Percentiles rank a stretch among this genome's conserved stretches.
Conservation (phyloP, 35 echinoderm and acorn worm genomes). For the Ophioderma brevispina region DNA sequence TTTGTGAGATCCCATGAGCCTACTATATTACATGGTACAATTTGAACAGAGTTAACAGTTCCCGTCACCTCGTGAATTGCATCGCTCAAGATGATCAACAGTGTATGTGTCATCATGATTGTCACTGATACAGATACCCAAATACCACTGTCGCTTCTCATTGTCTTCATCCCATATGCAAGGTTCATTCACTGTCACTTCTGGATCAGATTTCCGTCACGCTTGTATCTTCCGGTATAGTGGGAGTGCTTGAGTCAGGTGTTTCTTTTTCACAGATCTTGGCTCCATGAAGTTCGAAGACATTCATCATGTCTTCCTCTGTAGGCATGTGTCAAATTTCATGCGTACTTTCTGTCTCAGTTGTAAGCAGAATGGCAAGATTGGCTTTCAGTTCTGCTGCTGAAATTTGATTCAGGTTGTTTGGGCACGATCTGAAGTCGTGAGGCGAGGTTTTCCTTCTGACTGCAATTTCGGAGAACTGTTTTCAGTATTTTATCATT, state of each 20-base stretch:
- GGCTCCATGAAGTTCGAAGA: neutral
- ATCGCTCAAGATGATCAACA: too few species aligned
- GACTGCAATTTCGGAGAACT: neutral
- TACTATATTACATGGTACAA: neutral
- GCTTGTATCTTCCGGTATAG: neutral
- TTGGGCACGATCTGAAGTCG: conserved; percentile 3
- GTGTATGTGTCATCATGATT: neutral
- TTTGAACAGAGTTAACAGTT: neutral
- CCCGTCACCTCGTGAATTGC: too few species aligned
- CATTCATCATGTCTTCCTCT: neutral
- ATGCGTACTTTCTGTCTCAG: conserved; percentile 1
- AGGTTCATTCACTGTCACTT: conserved; percentile 11
- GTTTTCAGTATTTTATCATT: conserved; percentile 8
- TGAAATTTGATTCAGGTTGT: conserved; percentile 20
- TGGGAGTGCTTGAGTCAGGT: neutral
- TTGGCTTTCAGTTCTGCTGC: conserved; percentile 19
- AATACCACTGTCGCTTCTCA: neutral
- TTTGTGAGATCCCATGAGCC: conserved; percentile 1
- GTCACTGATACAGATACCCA: conserved; percentile 6
- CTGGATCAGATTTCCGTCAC: neutral
- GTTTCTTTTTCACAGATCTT: conserved; percentile 1
- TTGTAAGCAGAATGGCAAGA: conserved; percentile 1
- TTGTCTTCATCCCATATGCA: neutral
- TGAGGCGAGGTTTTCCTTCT: neutral
- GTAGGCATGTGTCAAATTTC: conserved; percentile 4